A percentile compares a stretch with the other conserved stretches of the same genome.
Conservation (phyloP, 2,797 vertebrate genomes). For the Platalea minor region DNA sequence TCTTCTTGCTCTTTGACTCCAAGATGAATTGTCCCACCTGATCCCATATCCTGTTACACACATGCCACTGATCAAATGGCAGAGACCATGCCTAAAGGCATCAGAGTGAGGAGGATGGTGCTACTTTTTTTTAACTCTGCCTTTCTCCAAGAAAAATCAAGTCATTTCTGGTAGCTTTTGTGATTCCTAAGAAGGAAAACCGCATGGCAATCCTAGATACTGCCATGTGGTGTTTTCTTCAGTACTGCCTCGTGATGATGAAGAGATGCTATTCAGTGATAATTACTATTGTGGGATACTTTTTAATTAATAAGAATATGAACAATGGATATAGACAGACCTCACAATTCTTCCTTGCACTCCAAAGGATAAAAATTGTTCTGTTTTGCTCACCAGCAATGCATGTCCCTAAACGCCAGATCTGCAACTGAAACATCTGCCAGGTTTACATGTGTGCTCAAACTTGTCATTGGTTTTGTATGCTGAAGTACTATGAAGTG, state of each 20-base stretch:
- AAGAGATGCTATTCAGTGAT: background rate
- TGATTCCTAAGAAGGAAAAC: background rate
- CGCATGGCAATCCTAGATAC: background rate
- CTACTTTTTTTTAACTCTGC: background rate
- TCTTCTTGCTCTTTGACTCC: background rate
- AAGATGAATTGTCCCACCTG: background rate
- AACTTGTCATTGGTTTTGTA: background rate
- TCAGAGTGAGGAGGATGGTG: background rate
- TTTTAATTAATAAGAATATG: background rate
- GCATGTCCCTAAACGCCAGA: background rate
- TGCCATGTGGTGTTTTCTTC: background rate
- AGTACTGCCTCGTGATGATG: background rate
- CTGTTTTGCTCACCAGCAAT: background rate
- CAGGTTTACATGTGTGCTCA: background rate
- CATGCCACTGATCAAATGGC: background rate
- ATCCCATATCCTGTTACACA: background rate
- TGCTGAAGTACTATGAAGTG: background rate
- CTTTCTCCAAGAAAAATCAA: background rate
- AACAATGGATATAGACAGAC: background rate
- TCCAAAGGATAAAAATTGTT: background rate
- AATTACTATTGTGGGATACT: background rate
- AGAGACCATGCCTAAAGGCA: background rate
- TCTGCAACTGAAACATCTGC: background rate
- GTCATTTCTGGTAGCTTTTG: background rate
- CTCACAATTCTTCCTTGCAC: background rate